These are phyloP conservation scores for Chelonus formosanus DNA, from an alignment of 2,888 invertebrate genomes.

Conservation along the genomic window DNA sequence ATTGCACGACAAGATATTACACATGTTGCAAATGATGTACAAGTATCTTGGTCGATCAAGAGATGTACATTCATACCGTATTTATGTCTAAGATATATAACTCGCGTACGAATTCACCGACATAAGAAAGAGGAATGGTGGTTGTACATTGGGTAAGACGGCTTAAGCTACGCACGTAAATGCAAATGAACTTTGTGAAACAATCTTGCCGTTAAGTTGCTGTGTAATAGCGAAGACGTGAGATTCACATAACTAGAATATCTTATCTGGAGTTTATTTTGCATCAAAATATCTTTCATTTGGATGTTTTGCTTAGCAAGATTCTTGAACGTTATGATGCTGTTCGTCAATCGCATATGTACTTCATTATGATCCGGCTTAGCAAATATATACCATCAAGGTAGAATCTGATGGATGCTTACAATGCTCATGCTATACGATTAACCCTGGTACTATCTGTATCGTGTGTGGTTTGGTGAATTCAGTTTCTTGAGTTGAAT, in stretches of 20 bases:
- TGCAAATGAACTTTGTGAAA: constrained; percentile 48
- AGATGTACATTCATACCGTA: neutral
- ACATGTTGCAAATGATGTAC: too few species aligned
- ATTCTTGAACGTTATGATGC: neutral
- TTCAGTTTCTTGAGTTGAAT: neutral
- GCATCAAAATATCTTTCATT: constrained; percentile 18
- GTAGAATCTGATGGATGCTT: too few species aligned
- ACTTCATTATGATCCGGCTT: constrained; percentile 1
- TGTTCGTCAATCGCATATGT: constrained; percentile 4
- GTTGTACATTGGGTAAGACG: constrained; percentile 31
- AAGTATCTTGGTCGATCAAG: too few species aligned
- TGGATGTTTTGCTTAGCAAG: constrained; percentile 15
- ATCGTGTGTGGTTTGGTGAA: constrained; percentile 2
- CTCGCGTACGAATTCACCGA: neutral
- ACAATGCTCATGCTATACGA: constrained; percentile 12
- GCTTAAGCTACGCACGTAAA: constrained; percentile 32
- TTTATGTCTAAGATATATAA: constrained; percentile 7
- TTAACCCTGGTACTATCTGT: constrained; percentile 5
- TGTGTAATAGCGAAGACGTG: constrained; percentile 45
- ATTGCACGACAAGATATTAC: too few species aligned
- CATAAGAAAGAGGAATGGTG: constrained; percentile 8
- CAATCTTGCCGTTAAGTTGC: constrained; percentile 46
- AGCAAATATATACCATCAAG: constrained; percentile 3
- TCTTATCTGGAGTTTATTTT: constrained; percentile 39
- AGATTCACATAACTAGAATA: constrained; percentile 41